Percentiles rank a stretch among this genome's conserved stretches.
Conservation (phyloP, 2,113 vertebrate species). For the Hipposideros armiger region DNA sequence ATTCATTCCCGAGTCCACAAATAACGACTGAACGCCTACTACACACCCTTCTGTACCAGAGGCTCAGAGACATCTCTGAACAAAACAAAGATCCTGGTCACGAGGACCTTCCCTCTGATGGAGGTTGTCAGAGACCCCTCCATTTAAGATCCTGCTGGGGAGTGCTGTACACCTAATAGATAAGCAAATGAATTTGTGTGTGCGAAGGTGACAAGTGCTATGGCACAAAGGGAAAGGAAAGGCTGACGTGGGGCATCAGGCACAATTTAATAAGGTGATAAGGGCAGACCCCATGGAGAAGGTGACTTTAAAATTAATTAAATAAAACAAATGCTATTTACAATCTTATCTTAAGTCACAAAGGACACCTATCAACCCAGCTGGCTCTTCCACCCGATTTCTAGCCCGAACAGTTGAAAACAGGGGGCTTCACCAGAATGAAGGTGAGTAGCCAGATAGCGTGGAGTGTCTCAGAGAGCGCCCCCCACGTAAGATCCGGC, state of each 20-base stretch:
- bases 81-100: neutral
- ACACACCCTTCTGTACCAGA: no score
- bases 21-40: neutral
- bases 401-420: neutral
- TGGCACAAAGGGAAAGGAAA: neutral
- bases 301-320: neutral
- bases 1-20: neutral
- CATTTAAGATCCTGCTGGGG: neutral
- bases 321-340: neutral
- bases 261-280: neutral
- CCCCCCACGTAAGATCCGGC: neutral
- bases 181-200: accelerated
- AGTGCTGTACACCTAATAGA: neutral
- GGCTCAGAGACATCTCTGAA: neutral
- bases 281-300: neutral
- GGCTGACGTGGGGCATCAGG: neutral
- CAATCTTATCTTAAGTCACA: neutral
- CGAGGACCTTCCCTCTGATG: neutral
- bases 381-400: neutral
- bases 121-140: neutral
- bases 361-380: neutral
- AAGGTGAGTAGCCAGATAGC: neutral
- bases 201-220: accelerated
- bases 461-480: neutral
- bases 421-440: neutral